Base-by-base conservation (phyloP, 2,113 vertebrate genomes). In the Phylloscopus whistleri region DNA sequence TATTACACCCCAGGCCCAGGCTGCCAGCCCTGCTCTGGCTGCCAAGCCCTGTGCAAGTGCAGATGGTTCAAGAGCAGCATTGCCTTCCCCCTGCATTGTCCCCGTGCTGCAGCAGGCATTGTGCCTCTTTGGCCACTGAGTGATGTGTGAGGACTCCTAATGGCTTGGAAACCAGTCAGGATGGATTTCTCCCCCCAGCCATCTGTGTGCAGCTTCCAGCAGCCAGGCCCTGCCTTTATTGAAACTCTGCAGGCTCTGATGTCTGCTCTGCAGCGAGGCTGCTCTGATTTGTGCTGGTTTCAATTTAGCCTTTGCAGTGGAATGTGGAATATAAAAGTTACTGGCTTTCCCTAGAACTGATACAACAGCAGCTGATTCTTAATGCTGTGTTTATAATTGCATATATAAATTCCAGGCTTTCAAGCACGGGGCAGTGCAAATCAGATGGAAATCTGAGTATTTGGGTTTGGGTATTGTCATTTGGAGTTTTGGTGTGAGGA, bases 101-200 rank as follows among this genome's bases (percentile, higher is more conserved):
- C 60, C 92, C 35, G 49, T n/a, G 92, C 92, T 79, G 92, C 86
- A 62, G 88, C 49, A 76, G 90, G 83, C 76, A 68, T 13, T 35
- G 92, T 90, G 92, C 92, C 87, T 88, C 93, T 59, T 28, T 26
- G 75, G 90, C 80, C 69, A n/a, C 41, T 10, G 28, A 81, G 49
- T 14, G 41, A 53, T 93, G 83, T 72, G 83, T 78, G 43, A 89
- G 56, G 87, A 37, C 88, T 96, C 92, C 84, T 96, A 82, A 96
- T 87, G 86, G 64, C 83, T 73, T 93, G 93, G 88, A 96, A 93
- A 96, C 66, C 77, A 87, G 80, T 72, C 94, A 92, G 83, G 60
- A 79, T 88, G 44, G 92, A 84, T 83, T 87, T 70, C 78, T 74
- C 1, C 52, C 67, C 68, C 43, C 60, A 55, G 87, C 69, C 92